These are phyloP conservation scores for Microtus oregoni DNA, from an alignment of 2,113 vertebrate genomes.

Conservation along the genomic window DNA sequence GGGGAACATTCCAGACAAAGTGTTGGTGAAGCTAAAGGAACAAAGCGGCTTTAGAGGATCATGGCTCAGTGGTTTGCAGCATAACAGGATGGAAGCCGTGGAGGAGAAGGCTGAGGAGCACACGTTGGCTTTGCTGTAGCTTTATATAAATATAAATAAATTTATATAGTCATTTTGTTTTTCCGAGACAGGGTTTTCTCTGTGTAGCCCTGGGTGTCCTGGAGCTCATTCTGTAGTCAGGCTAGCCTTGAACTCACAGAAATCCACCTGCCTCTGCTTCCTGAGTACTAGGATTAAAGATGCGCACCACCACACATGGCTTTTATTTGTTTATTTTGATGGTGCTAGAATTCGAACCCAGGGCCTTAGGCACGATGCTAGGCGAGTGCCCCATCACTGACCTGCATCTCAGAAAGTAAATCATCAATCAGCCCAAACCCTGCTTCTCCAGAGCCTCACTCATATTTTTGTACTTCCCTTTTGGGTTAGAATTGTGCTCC, in stretches of 20 bases:
- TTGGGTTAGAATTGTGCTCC: background rate
- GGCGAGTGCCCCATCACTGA: background rate
- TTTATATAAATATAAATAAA: too few species aligned
- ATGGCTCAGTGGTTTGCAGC: background rate
- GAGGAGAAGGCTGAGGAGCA: background rate
- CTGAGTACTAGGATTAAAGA: background rate
- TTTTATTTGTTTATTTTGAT: background rate
- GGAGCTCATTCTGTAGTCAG: background rate
- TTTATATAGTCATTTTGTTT: too few species aligned
- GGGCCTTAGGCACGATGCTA: background rate
- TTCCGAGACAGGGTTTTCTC: background rate
- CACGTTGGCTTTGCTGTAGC: background rate
- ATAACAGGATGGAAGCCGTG: background rate
- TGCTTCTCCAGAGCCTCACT: background rate
- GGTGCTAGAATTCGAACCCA: background rate
- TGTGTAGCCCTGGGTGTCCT: background rate
- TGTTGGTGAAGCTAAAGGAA: background rate
- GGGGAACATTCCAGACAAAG: background rate
- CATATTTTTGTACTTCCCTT: slow-evolving; percentile 8
- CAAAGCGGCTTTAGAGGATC: background rate
- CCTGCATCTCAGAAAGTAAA: background rate
- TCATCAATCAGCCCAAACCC: background rate
- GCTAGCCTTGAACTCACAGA: background rate
- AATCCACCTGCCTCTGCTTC: background rate
- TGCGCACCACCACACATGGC: background rate